A percentile compares a stretch with the other conserved stretches of the same genome.
Conservation (phyloP, 2,797 vertebrate species). For the Erpetoichthys calabaricus region DNA sequence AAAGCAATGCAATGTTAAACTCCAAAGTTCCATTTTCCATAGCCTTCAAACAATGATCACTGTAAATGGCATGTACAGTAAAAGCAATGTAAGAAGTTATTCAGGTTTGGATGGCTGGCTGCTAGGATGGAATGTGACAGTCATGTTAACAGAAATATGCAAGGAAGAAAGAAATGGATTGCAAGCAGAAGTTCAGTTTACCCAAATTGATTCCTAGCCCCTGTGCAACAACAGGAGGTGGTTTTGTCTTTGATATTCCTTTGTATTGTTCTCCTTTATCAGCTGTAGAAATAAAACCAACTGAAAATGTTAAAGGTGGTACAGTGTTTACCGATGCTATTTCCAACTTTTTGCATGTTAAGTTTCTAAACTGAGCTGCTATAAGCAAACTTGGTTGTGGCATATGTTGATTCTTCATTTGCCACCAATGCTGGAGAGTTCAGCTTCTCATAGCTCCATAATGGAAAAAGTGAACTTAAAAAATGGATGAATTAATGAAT, state of each 20-base stretch:
- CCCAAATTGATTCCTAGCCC: constrained; percentile 36
- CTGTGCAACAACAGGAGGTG: not conserved
- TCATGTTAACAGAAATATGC: not conserved
- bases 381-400: too few species aligned
- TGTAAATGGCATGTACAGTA: too few species aligned
- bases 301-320: not conserved
- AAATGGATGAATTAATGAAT: too few species aligned
- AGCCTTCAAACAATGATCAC: too few species aligned
- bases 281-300: constrained; percentile 31
- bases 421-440: too few species aligned
- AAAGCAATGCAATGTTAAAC: too few species aligned
- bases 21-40: too few species aligned
- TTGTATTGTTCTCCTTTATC: constrained; percentile 30
- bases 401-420: too few species aligned
- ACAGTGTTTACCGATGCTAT: too few species aligned
- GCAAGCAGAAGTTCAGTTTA: constrained; percentile 33
- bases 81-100: not conserved
- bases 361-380: too few species aligned
- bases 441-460: not conserved
- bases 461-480: not conserved
- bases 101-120: not conserved
- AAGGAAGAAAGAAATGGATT: constrained; percentile 12
- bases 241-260: constrained; percentile 32
- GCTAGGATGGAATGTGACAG: not conserved
- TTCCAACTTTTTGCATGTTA: too few species aligned